A percentile compares a stretch with the other conserved stretches of the same genome.
These are phyloP conservation scores for Sipha flava DNA, from an alignment of 1,140 invertebrate genomes.

Conservation along the genomic window DNA sequence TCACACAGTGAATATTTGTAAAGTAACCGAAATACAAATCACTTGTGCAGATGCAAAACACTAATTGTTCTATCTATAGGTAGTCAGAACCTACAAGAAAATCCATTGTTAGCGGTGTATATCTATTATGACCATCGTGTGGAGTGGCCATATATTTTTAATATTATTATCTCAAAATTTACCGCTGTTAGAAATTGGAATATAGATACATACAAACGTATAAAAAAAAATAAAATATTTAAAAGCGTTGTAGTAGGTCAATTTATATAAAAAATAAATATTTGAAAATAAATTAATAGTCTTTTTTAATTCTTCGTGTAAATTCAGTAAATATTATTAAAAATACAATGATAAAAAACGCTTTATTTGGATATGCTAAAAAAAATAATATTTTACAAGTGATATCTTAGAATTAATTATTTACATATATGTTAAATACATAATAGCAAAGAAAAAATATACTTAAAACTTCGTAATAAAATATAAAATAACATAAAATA, in stretches of 20 bases:
- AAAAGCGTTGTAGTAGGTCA: not conserved
- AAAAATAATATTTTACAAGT: not conserved
- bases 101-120: not conserved
- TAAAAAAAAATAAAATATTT: too few relatives aligned
- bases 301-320: too few relatives aligned
- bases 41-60: not conserved
- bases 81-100: not conserved
- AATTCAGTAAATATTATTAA: not conserved
- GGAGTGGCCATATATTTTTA: too few relatives aligned
- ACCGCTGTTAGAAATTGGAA: too few relatives aligned
- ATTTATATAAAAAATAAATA: too few relatives aligned
- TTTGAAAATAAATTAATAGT: too few relatives aligned
- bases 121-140: not conserved
- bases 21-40: not conserved
- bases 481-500: not conserved
- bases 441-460: not conserved
- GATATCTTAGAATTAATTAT: constrained; percentile 18
- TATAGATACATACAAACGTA: too few relatives aligned
- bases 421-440: not conserved
- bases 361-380: not conserved
- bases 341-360: not conserved
- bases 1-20: not conserved
- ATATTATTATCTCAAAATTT: too few relatives aligned
- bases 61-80: too few relatives aligned
- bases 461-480: not conserved